These are phyloP conservation scores for Selene dorsalis DNA, from an alignment of 2,797 vertebrate species.

Conservation along the genomic window DNA sequence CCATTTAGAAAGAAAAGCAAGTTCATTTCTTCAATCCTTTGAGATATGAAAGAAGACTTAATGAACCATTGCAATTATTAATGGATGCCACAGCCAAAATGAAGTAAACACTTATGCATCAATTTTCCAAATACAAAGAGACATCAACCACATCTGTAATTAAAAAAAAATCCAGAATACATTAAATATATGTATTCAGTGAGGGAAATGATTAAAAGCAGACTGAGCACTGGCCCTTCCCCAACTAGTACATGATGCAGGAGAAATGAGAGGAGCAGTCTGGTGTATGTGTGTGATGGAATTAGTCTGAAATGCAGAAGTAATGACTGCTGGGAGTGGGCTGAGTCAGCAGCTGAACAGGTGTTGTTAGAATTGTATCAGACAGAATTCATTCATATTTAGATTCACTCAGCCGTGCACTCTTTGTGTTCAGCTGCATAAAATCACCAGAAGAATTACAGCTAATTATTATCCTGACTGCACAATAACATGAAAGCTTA, in stretches of 20 bases:
- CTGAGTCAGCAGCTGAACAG: conserved; percentile 57
- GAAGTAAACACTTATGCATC: conserved; percentile 37
- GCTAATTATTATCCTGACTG: conserved; percentile 37
- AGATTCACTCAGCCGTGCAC: neutral
- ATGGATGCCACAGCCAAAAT: conserved; percentile 8
- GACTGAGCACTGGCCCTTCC: neutral
- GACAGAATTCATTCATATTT: conserved; percentile 52
- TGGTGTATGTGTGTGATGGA: conserved; percentile 12
- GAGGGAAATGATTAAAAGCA: conserved; percentile 37
- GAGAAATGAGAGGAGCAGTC: conserved; percentile 13
- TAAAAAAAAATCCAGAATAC: conserved; percentile 12
- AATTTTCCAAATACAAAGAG: conserved; percentile 15
- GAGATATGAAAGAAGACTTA: conserved; percentile 13
- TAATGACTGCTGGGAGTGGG: conserved; percentile 21
- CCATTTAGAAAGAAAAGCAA: neutral
- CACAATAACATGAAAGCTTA: neutral
- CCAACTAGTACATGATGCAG: neutral
- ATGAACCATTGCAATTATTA: conserved; percentile 34
- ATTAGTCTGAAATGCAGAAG: conserved; percentile 37
- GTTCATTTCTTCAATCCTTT: conserved; percentile 1
- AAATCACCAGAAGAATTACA: conserved; percentile 7
- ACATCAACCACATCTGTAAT: conserved; percentile 28
- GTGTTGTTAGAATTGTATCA: conserved; percentile 45
- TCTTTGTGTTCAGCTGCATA: conserved; percentile 24
- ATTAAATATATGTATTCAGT: neutral